Evolutionary conservation across 2,888 invertebrate species (phyloP), one percentile per base, ranked within the genome.

Genomic region (Antheraea assamensis): DNA sequence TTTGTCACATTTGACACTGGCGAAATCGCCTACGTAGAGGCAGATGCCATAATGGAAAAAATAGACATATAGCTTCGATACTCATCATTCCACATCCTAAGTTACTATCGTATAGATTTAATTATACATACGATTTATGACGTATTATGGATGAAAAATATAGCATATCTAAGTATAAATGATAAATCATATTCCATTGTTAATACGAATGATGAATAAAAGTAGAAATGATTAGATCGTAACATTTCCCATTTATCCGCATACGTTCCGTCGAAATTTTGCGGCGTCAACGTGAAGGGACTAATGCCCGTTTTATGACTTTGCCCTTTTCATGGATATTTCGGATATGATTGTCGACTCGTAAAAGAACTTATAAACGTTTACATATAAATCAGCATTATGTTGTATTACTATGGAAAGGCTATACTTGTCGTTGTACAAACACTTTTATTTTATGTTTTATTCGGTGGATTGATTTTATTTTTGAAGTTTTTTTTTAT

Each of bases 251-350:
- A 82, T 84, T 78, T 78, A 81, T 73, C 76, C 79, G 76, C 76
- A 78, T 80, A 80, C 66, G 78, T 82, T 80, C 80, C 81, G 81
- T 80, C 80, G 82, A 85, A 82, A 82, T 84, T 84, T 82, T 81
- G 87, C 86, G 81, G 75, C 83, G 87, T 88, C 89, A 87, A 89
- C 84, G 83, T 83, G 84, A 83, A 87, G 89, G 89, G 89, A 87
- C 90, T 91, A 91, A 92, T 90, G 90, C 84, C 82, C 87, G 84
- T 86, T 92, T 92, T 92, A 92, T 87, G 90, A 87, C 85, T 82
- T 83, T 85, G 85, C 87, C 90, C 87, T 88, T 91, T 92, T 92
- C 91, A 92, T 87, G 88, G 85, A 86, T 88, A 89, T 89, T 88
- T 88, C 86, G 86, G 85, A 88, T 90, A 91, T 90, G 87, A 90